Evolutionary conservation across 1,140 invertebrate species (phyloP).

Genomic region (Drosophila lini): DNA sequence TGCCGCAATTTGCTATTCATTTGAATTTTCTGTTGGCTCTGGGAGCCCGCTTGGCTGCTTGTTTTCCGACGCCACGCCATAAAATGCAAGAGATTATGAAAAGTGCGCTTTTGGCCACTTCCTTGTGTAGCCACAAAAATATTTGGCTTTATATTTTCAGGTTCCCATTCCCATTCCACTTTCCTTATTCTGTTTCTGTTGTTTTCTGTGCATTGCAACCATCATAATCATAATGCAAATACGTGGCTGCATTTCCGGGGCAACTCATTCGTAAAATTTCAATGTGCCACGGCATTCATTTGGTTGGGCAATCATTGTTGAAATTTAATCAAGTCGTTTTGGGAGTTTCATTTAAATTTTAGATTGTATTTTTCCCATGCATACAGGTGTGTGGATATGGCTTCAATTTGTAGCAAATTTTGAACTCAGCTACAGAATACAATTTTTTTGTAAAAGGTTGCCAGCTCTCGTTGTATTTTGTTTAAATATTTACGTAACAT

Average conservation of each 20-base stretch:
- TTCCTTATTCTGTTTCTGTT: slow-evolving; percentile 8
- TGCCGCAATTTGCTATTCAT: slow-evolving; percentile 75
- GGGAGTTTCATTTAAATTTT: slow-evolving; percentile 34
- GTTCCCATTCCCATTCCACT: neutral
- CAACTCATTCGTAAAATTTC: slow-evolving; percentile 42
- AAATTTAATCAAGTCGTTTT: slow-evolving; percentile 44
- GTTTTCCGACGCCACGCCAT: slow-evolving; percentile 60
- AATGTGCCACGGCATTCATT: slow-evolving; percentile 38
- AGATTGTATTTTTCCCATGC: slow-evolving; percentile 7
- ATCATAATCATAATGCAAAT: slow-evolving; percentile 51
- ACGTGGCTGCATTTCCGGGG: slow-evolving; percentile 40
- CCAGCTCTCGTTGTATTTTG: neutral
- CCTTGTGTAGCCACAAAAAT: slow-evolving; percentile 54
- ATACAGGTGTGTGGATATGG: slow-evolving; percentile 5
- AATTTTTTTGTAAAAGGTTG: slow-evolving; percentile 1
- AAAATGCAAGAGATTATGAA: slow-evolving; percentile 78
- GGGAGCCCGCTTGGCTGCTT: slow-evolving; percentile 26
- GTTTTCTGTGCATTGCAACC: slow-evolving; percentile 25
- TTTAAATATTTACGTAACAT: slow-evolving; percentile 1
- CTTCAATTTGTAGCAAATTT: neutral
- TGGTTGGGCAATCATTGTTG: slow-evolving; percentile 25
- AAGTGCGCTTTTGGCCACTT: slow-evolving; percentile 62
- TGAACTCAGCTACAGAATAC: neutral
- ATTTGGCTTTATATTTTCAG: slow-evolving; percentile 46
- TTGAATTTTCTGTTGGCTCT: slow-evolving; percentile 68